phyloP scores from a whole-genome alignment of 2,888 invertebrate genomes.

The Ophion ellenae region DNA sequence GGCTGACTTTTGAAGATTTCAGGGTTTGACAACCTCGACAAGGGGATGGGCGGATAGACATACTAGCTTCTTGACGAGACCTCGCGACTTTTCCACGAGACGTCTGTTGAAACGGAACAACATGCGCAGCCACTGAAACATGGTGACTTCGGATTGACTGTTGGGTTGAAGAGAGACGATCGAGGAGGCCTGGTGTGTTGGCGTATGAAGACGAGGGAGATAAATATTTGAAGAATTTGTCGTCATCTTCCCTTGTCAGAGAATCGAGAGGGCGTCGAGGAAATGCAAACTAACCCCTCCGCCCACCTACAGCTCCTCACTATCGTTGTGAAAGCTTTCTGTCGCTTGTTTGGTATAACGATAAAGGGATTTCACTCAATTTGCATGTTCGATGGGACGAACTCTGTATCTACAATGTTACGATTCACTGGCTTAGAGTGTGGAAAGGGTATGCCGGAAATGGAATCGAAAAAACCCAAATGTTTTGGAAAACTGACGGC shows the following conservation, averaged over 20 bases:
- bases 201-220: conserved; percentile 72
- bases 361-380: conserved; percentile 81
- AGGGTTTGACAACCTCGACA: conserved; percentile 75
- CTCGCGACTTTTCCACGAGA: conserved; percentile 69
- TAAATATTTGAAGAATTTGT: conserved; percentile 84
- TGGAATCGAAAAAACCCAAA: neutral
- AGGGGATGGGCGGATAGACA: conserved; percentile 81
- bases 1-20: conserved; percentile 71
- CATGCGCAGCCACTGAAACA: conserved; percentile 71
- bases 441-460: neutral
- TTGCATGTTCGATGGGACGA: conserved; percentile 69
- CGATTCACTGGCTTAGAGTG: conserved; percentile 21
- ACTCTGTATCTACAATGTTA: conserved; percentile 43
- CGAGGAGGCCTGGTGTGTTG: conserved; percentile 52
- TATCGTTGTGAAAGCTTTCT: conserved; percentile 70
- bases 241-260: conserved; percentile 69
- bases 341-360: conserved; percentile 79
- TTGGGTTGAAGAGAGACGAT: conserved; percentile 35
- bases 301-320: neutral
- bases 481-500: neutral
- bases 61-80: conserved; percentile 79
- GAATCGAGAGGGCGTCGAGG: conserved; percentile 51
- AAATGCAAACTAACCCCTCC: conserved; percentile 61
- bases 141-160: conserved; percentile 44
- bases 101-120: conserved; percentile 74